phyloP scores from a whole-genome alignment of 2,113 vertebrate species.

The Cettia cetti region DNA sequence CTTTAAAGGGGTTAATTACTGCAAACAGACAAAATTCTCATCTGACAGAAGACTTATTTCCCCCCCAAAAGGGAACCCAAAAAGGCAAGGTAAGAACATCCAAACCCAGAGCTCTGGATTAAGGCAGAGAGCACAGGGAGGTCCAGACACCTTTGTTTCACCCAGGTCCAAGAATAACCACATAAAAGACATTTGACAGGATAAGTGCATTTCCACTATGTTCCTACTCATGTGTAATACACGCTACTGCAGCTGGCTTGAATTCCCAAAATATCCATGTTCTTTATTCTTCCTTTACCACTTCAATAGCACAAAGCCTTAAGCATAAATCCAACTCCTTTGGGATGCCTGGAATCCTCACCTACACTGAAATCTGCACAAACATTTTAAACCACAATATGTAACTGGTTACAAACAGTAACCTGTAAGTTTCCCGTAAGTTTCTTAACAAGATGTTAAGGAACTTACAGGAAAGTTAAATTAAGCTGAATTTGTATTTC shows the following conservation, averaged over 20 bases:
- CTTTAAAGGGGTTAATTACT: neutral
- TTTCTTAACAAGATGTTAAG: rapidly evolving
- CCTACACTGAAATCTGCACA: neutral
- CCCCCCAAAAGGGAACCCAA: neutral
- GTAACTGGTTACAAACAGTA: neutral
- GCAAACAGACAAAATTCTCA: neutral
- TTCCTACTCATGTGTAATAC: neutral
- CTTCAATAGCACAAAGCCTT: neutral
- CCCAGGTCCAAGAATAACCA: neutral
- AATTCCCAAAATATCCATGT: neutral
- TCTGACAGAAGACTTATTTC: neutral
- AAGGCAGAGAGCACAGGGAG: neutral
- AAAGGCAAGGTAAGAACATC: neutral
- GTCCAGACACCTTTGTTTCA: neutral
- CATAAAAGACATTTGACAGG: neutral
- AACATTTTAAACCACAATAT: neutral
- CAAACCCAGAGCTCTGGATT: neutral
- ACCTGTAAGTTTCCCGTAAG: too few species aligned
- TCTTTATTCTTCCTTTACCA: neutral
- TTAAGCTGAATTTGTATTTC: neutral
- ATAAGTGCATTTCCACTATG: neutral
- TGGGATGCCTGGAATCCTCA: neutral
- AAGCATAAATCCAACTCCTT: neutral
- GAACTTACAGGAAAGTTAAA: neutral
- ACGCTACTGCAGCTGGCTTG: neutral